Conservation (phyloP, 2,797 vertebrate genomes). For the Eutrigla gurnardus region DNA sequence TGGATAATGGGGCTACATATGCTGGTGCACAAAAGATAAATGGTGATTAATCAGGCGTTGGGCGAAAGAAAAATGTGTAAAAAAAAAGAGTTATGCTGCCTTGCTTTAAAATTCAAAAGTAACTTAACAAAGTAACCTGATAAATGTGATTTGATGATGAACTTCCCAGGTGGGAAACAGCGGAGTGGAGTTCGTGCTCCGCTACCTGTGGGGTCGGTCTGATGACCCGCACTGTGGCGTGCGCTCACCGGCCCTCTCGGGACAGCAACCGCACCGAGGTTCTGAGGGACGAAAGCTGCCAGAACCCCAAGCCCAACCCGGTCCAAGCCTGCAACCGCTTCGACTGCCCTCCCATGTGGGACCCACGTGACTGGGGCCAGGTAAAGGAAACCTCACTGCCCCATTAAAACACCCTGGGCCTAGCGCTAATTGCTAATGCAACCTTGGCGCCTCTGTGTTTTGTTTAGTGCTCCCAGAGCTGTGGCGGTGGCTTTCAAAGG, state of each 20-base stretch:
- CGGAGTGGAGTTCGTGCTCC: conserved; percentile 93
- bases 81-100: neutral
- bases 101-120: conserved; percentile 4
- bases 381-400: conserved; percentile 72
- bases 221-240: conserved; percentile 90
- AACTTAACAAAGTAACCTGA: neutral
- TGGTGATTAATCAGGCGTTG: conserved; percentile 24
- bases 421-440: conserved; percentile 9
- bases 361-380: conserved; percentile 89
- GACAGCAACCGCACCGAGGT: conserved; percentile 86
- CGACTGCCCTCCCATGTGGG: conserved; percentile 94
- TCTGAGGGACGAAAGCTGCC: conserved; percentile 88
- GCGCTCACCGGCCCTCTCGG: conserved; percentile 85
- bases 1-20: conserved; percentile 29
- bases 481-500: conserved; percentile 88
- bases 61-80: neutral
- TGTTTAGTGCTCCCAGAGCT: conserved; percentile 92
- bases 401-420: neutral
- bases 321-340: conserved; percentile 96
- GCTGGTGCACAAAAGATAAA: conserved; percentile 15
- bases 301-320: conserved; percentile 86
- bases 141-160: conserved; percentile 9
- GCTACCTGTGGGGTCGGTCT: conserved; percentile 95
- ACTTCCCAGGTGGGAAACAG: conserved; percentile 90
- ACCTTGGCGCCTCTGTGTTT: conserved; percentile 25